Percentiles rank a stretch among this genome's conserved stretches.
Evolutionary conservation across 64 coral and sea anemone species (phyloP).

Genomic region (Pocillopora damicornis): DNA sequence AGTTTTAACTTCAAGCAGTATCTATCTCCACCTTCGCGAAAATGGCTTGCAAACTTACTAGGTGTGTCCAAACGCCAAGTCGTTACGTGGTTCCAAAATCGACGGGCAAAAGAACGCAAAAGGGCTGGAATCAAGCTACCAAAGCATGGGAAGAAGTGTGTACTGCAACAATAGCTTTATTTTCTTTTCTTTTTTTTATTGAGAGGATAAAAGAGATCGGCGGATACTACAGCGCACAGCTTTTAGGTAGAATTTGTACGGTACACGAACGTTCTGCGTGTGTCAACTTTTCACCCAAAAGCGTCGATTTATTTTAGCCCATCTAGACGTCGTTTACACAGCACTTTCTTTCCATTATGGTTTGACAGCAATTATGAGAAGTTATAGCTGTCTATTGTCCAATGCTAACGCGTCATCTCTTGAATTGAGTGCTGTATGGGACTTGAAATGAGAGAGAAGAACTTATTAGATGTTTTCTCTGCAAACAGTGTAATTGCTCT

Average conservation of each 20-base stretch:
- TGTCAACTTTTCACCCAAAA: no score
- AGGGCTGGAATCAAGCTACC: conserved; percentile 15
- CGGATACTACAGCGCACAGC: no score
- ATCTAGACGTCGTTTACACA: no score
- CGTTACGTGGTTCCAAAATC: conserved; percentile 32
- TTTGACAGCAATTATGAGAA: neutral
- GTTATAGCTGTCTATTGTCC: neutral
- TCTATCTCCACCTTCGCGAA: conserved; percentile 14
- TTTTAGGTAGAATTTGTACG: no score
- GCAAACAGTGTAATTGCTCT: conserved; percentile 9
- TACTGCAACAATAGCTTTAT: neutral
- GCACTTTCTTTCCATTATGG: neutral
- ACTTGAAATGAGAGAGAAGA: neutral
- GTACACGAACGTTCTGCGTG: no score
- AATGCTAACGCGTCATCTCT: neutral
- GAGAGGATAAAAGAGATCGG: no score
- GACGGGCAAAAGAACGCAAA: conserved; percentile 8
- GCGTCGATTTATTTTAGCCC: no score
- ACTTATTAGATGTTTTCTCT: conserved; percentile 13
- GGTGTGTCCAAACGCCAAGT: conserved; percentile 23
- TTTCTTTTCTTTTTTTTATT: no score
- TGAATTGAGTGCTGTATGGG: neutral
- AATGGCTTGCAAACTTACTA: conserved; percentile 10
- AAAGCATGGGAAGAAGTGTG: conserved; percentile 3
- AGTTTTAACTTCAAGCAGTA: conserved; percentile 27